Percentiles rank a stretch among this genome's conserved stretches.
These are phyloP conservation scores for Oxystoma pomonae DNA, from an alignment of 2,888 invertebrate genomes.

Conservation along the genomic window DNA sequence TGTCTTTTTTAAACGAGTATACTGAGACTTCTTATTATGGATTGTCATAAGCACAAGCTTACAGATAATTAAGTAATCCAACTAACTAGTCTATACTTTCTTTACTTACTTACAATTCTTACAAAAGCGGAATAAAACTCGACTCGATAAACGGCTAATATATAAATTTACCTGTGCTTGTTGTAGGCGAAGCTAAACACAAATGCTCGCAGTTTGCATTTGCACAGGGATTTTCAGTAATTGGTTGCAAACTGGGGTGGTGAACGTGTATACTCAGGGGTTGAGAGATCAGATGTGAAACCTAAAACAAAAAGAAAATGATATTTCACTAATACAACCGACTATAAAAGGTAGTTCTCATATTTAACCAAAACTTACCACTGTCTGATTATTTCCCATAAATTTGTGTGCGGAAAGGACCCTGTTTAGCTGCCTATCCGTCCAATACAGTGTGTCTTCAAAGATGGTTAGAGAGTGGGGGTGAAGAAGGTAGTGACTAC, in stretches of 20 bases:
- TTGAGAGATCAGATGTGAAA: slow-evolving; percentile 87
- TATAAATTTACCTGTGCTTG: slow-evolving; percentile 54
- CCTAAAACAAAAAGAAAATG: not conserved
- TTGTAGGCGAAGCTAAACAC: slow-evolving; percentile 82
- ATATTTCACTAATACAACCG: not conserved
- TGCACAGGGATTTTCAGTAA: slow-evolving; percentile 71
- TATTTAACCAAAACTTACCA: slow-evolving; percentile 62
- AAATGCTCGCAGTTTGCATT: slow-evolving; percentile 79
- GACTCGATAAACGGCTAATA: no score
- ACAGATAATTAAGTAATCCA: no score
- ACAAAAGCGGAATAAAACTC: no score
- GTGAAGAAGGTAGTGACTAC: slow-evolving; percentile 89
- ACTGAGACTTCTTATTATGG: no score
- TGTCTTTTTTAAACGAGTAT: no score
- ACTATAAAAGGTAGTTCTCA: no score
- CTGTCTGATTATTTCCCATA: slow-evolving; percentile 81
- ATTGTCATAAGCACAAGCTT: no score
- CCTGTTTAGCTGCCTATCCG: slow-evolving; percentile 87
- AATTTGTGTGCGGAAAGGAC: slow-evolving; percentile 90
- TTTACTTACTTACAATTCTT: no score
- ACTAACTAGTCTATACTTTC: no score
- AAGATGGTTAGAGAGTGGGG: slow-evolving; percentile 94
- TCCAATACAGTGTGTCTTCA: slow-evolving; percentile 96
- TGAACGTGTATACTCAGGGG: slow-evolving; percentile 94
- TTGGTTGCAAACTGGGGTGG: slow-evolving; percentile 90